A percentile compares a stretch with the other conserved stretches of the same genome.
These are phyloP conservation scores for Heliothis subflexa DNA, from an alignment of 1,140 invertebrate species.

Conservation along the genomic window DNA sequence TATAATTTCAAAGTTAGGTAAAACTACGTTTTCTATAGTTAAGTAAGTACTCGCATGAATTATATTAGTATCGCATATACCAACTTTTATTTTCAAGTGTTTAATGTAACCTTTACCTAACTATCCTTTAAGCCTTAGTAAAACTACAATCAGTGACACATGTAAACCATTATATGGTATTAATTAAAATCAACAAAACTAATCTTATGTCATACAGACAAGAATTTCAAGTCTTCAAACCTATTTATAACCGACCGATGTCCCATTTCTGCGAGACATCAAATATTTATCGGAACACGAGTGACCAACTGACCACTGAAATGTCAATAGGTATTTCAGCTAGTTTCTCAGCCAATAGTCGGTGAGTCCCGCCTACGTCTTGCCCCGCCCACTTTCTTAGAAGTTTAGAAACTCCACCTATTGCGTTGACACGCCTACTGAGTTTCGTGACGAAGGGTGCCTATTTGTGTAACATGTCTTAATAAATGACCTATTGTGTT, in stretches of 20 bases:
- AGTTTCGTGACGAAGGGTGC: background rate
- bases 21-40: too few relatives aligned
- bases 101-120: too few relatives aligned
- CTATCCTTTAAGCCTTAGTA: too few relatives aligned
- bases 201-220: too few relatives aligned
- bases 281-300: conserved; percentile 6
- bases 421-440: conserved; percentile 64
- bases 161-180: too few relatives aligned
- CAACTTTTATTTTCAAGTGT: too few relatives aligned
- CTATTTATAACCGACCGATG: background rate
- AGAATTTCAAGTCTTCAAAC: too few relatives aligned
- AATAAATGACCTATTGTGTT: background rate
- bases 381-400: conserved; percentile 76
- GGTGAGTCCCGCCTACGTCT: conserved; percentile 62
- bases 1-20: too few relatives aligned
- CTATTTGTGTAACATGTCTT: background rate
- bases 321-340: conserved; percentile 5
- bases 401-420: conserved; percentile 62
- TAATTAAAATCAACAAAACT: too few relatives aligned
- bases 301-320: background rate
- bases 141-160: too few relatives aligned
- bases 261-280: conserved; percentile 4
- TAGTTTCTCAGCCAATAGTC: conserved; percentile 59
- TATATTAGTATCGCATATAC: too few relatives aligned
- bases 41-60: too few relatives aligned